Conservation (phyloP, 92 coral and sea anemone species). For the Montipora capitata region DNA sequence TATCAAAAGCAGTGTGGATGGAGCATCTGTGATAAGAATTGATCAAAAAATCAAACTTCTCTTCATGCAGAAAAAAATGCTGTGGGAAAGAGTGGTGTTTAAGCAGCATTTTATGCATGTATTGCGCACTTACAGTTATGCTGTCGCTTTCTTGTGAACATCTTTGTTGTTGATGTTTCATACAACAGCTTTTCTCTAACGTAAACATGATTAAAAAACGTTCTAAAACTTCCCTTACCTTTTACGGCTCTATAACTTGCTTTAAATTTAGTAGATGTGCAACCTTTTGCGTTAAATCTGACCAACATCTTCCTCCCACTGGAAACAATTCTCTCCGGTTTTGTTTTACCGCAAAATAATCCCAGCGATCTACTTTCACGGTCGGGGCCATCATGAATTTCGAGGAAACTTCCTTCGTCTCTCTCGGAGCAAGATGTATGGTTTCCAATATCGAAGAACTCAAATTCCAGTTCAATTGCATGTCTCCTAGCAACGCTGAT, state of each 20-base stretch:
- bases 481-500: slow-evolving; percentile 67
- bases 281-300: slow-evolving; percentile 66
- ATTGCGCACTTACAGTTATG: neutral
- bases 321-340: slow-evolving; percentile 61
- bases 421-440: slow-evolving; percentile 41
- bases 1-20: slow-evolving; percentile 26
- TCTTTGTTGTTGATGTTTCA: no score
- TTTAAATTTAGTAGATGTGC: slow-evolving; percentile 74
- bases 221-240: slow-evolving; percentile 34
- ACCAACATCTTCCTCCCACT: slow-evolving; percentile 77
- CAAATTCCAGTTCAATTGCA: slow-evolving; percentile 69
- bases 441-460: slow-evolving; percentile 75
- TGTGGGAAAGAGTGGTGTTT: no score
- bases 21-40: slow-evolving; percentile 34
- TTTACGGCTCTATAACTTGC: slow-evolving; percentile 67
- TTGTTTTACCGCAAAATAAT: slow-evolving; percentile 72
- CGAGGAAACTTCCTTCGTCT: slow-evolving; percentile 52
- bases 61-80: no score
- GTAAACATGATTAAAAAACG: no score
- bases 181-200: no score
- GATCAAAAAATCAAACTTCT: no score
- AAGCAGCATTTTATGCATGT: neutral
- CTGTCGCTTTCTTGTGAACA: no score
- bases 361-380: slow-evolving; percentile 67
- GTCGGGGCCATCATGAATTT: slow-evolving; percentile 73